Conservation (phyloP, 2,113 vertebrate genomes). For the Potamarius usumacintae region DNA sequence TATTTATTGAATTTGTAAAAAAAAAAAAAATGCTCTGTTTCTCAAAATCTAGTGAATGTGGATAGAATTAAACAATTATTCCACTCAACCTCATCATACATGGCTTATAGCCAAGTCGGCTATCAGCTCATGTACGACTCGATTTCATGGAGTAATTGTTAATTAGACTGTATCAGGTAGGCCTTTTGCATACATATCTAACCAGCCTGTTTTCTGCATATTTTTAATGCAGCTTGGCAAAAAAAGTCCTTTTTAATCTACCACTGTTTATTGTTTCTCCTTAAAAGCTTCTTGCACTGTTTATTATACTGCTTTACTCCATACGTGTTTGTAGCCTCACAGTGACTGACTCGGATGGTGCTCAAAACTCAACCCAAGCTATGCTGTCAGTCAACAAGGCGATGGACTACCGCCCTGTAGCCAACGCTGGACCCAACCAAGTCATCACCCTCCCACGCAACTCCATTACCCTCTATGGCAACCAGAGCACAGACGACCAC, state of each 20-base stretch:
- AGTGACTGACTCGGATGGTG: constrained; percentile 91
- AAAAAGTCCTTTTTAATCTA: not conserved
- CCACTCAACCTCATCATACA: too few species aligned
- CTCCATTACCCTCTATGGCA: constrained; percentile 87
- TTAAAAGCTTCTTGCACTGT: not conserved
- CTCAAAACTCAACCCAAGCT: constrained; percentile 86
- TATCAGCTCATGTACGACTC: too few species aligned
- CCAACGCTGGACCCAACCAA: constrained; percentile 90
- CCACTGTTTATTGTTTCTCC: not conserved
- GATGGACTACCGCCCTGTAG: constrained; percentile 91
- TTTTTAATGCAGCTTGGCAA: not conserved
- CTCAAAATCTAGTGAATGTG: too few species aligned
- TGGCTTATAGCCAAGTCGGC: too few species aligned
- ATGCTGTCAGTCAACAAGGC: constrained; percentile 89
- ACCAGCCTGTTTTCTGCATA: not conserved
- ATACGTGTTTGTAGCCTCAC: constrained; percentile 76
- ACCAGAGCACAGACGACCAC: constrained; percentile 94
- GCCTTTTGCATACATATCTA: not conserved
- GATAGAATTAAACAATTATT: too few species aligned
- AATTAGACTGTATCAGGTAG: not conserved
- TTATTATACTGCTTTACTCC: too few species aligned
- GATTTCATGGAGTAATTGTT: too few species aligned
- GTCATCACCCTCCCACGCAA: constrained; percentile 94
- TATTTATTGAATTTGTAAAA: too few species aligned
- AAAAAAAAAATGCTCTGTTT: too few species aligned